Evolutionary conservation across 2,113 vertebrate species (phyloP), one percentile per base, ranked within the genome.

Genomic region (Nibea albiflora): DNA sequence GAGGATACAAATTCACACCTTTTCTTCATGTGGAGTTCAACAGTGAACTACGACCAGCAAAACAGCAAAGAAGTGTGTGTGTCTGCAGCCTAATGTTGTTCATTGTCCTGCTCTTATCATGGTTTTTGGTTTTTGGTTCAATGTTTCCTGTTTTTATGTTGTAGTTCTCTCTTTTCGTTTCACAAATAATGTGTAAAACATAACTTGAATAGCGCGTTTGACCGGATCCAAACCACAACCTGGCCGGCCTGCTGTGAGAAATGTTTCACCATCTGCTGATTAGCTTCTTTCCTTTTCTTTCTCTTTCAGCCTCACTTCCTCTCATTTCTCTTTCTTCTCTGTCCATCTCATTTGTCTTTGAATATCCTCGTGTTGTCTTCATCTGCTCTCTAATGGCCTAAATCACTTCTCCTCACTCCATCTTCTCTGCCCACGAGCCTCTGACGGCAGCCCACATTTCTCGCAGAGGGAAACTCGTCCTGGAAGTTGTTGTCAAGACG

Each of bases 381-480:
- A 44, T 24, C 81, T 28, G 3, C 20, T 62, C 44, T 11, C 35
- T 67, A 71, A 78, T 79, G 58, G 76, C 39, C 42, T 46, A 16
- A 71, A 80, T 70, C 16, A n/a, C 61, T 56, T 24, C 56, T 50
- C 62, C 31, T 28, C 74, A 0, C 62, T 16, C 22, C 56, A 9
- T 65, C 14, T 56, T 71, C 74, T 78, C 57, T 73, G 15, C 73
- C 83, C 81, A 84, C 62, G 31, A 47, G 72, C 65, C 66, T 76
- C 53, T 20, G 22, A 26, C 15, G 28, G 31, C 62, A 16, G 68
- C 44, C 83, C 2, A 10, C 89, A 90, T 95, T 90, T 80, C 88
- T 92, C 68, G 20, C 28, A 14, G 28, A 73, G 71, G 88, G 94
- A 93, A 92, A 91, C 90, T 82, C 57, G 9, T 44, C 77, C 64